Base-by-base conservation (phyloP, 2,888 invertebrate species). In the Lagria hirta region DNA sequence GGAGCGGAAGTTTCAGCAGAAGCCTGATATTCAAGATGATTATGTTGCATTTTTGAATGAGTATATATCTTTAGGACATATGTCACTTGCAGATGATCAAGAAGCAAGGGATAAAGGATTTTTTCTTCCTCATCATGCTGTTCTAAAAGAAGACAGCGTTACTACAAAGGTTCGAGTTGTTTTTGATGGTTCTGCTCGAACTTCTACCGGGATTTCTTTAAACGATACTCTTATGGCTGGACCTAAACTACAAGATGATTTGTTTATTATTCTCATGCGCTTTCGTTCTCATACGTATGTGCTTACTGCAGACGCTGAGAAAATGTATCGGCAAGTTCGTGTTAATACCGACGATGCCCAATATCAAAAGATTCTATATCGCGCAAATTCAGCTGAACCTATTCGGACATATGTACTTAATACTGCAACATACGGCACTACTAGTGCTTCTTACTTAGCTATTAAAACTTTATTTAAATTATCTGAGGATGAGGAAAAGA, bases 351-450 rank as follows among this genome's bases (percentile, higher is more conserved):
- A 32, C 15, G 26, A 38, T 14, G 11, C 15, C 10, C 6, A 6
- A 8, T 33, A 29, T 15, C 47, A 48, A 20, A 21, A 24, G 13
- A 48, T 38, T 14, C 16, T 40, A 20, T 48, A 43, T 43, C 23
- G 38, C 2, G 33, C 16, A 8, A 15, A 22, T 3, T 12, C 8
- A 2, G 15, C 20, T 4, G 18, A 38, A 10, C 13, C 12, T 5
- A 2, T 43, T 12, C 11, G 33, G 3, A 32, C 20, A 3, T 48
- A 33, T 16, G 21, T 18, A 28, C 13, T 48, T 4, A 37, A 38
- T 10, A 48, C 48, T 1, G 21, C 43, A 15, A 47, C 47, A 4
- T 43, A 47, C 18, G 47, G 47, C 2, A 35, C 36, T 2, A 21
- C 28, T 1, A 26, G 22, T 3, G 43, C 48, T 6, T 13, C 32